Conservation (phyloP, 2,797 vertebrate genomes). For the Callimico goeldii region DNA sequence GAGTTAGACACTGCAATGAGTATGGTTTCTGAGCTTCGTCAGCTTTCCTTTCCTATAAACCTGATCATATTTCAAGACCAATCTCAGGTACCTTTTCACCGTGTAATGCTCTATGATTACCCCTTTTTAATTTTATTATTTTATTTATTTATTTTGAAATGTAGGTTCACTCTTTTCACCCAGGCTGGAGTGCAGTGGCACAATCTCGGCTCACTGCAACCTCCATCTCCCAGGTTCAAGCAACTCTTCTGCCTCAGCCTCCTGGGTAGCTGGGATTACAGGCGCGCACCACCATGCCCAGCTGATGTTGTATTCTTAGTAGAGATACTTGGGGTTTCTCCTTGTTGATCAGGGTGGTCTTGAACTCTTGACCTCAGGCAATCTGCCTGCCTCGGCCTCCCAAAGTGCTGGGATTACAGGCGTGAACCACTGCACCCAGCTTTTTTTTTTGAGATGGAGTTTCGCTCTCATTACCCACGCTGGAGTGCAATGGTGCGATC, state of each 20-base stretch:
- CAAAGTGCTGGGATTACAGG: too few relatives aligned
- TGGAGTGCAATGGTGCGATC: too few relatives aligned
- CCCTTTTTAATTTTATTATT: background rate
- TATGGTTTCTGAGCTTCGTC: background rate
- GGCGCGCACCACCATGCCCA: too few relatives aligned
- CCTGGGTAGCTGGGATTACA: background rate
- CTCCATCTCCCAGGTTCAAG: background rate
- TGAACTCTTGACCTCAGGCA: too few relatives aligned
- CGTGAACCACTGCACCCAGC: too few relatives aligned
- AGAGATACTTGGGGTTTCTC: too few relatives aligned
- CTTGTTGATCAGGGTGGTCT: too few relatives aligned
- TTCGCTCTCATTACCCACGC: too few relatives aligned
- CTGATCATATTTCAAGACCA: background rate
- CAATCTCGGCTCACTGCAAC: background rate
- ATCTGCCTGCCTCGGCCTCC: too few relatives aligned
- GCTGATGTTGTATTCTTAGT: too few relatives aligned
- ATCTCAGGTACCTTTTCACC: background rate
- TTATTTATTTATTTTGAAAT: too few relatives aligned
- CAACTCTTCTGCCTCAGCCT: background rate
- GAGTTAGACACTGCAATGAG: background rate
- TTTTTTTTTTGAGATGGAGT: too few relatives aligned
- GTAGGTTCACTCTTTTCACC: background rate
- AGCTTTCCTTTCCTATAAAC: background rate
- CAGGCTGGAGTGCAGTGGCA: background rate
- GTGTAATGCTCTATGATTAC: background rate